Evolutionary conservation across 64 coral and sea anemone genomes (phyloP), one percentile per base, ranked within the genome.

Genomic region (Actinia equina): DNA sequence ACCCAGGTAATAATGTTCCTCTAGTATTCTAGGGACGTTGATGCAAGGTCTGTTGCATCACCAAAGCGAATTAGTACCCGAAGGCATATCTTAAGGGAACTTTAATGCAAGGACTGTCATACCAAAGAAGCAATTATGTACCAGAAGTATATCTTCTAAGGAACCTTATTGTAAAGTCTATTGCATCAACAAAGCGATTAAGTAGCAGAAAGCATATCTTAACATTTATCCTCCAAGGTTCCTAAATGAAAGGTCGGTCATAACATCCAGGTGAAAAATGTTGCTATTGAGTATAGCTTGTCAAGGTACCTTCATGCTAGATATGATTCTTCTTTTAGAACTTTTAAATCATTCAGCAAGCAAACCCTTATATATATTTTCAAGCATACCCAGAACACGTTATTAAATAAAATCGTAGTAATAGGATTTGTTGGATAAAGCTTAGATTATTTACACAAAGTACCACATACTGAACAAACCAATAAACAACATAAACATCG

Each of bases 401-500:
- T 49, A 49, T 8, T 49, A 49, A 49, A 49, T 6, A 54, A 54
- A 37, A 37, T 37, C 30, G 30, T 37, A 37, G 30, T 37, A n/a
- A n/a, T 37, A 37, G 30, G 30, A 0, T 49, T 49, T 0, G 46
- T 49, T 8, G 46, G 4, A 49, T 49, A 1, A 0, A 49, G 46
- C 46, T 65, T 65, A 65, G n/a, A 65, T 65, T 23, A 37, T 37
- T 37, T 37, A 65, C 62, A 5, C 62, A 23, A 65, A 79, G 26
- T 79, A 79, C 77, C 77, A 79, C 44, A 20, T 0, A 13, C 5
- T 2, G 30, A 79, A 79, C n/a, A 46, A 37, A 15, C 77, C 42
- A 26, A 90, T 27, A 51, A 85, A 90, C 52, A 90, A 1, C 10
- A 41, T 45, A 25, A 70, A 90, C 17, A 90, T 23, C 15, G 56